A percentile compares a stretch with the other conserved stretches of the same genome.
Conservation (phyloP, 2,113 vertebrate genomes). For the Erinaceus europaeus region DNA sequence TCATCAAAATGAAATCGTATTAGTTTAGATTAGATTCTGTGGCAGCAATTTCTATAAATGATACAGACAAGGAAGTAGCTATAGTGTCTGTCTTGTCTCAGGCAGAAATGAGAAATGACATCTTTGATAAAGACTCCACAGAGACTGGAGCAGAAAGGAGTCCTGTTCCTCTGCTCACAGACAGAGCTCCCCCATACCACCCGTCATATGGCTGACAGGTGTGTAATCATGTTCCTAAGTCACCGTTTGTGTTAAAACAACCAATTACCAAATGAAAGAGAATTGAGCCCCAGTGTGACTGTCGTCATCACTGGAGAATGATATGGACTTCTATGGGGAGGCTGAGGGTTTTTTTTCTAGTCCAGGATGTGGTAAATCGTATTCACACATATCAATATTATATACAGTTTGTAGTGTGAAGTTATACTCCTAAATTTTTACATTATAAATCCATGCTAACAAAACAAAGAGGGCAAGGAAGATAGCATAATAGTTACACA, state of each 20-base stretch:
- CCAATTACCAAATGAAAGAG: conserved; percentile 63
- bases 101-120: conserved; percentile 57
- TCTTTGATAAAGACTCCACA: conserved; percentile 55
- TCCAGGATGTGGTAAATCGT: too few relatives aligned
- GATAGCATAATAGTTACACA: too few relatives aligned
- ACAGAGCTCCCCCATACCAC: conserved; percentile 43
- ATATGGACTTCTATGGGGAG: neutral
- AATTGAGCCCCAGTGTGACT: conserved; percentile 33
- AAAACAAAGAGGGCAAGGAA: too few relatives aligned
- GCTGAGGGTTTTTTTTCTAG: neutral
- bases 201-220: conserved; percentile 54
- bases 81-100: conserved; percentile 43
- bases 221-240: conserved; percentile 59
- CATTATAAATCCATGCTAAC: too few relatives aligned
- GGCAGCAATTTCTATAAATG: conserved; percentile 3
- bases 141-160: conserved; percentile 41
- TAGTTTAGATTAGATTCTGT: conserved; percentile 63
- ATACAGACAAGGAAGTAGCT: conserved; percentile 40
- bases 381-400: too few relatives aligned
- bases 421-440: too few relatives aligned
- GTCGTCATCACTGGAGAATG: neutral
- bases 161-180: conserved; percentile 17
- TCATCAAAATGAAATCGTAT: conserved; percentile 63
- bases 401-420: too few relatives aligned
- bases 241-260: conserved; percentile 57